Conservation (phyloP, 2,888 invertebrate genomes). For the Pandemis corylana region DNA sequence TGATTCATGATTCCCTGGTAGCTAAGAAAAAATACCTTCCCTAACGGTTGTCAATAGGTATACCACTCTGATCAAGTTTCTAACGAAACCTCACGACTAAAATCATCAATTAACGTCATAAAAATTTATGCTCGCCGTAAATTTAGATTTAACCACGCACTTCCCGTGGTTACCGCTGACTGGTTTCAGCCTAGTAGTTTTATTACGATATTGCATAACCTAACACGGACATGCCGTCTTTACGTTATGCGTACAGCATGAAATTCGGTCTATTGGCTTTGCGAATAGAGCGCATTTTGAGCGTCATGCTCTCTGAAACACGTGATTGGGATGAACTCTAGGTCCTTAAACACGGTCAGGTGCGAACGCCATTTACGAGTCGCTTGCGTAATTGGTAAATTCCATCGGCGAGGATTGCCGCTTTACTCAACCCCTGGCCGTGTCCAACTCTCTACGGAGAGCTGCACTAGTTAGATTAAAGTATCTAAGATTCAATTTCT, state of each 20-base stretch:
- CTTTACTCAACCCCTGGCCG: conserved; percentile 42
- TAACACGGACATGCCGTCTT: neutral
- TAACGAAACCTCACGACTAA: neutral
- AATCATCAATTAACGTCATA: neutral
- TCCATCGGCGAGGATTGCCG: conserved; percentile 45
- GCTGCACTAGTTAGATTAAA: conserved; percentile 39
- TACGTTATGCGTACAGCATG: neutral
- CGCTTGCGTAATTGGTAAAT: conserved; percentile 48
- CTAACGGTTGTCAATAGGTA: neutral
- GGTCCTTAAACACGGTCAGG: conserved; percentile 3
- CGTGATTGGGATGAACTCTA: neutral
- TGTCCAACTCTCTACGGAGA: conserved; percentile 19
- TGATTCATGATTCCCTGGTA: neutral
- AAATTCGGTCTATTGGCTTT: neutral
- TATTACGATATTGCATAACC: neutral
- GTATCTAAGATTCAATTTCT: conserved; percentile 22
- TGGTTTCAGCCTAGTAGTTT: conserved; percentile 1
- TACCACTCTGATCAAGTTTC: neutral
- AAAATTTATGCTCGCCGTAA: conserved; percentile 1
- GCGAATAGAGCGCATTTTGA: neutral
- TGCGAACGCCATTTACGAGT: conserved; percentile 13
- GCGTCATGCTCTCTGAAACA: neutral
- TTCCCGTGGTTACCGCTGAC: conserved; percentile 1
- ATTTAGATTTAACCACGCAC: neutral
- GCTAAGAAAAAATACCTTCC: neutral